A percentile compares a stretch with the other conserved stretches of the same genome.
These are phyloP conservation scores for Monodelphis domestica DNA, from an alignment of 2,797 vertebrate genomes.

Conservation along the genomic window DNA sequence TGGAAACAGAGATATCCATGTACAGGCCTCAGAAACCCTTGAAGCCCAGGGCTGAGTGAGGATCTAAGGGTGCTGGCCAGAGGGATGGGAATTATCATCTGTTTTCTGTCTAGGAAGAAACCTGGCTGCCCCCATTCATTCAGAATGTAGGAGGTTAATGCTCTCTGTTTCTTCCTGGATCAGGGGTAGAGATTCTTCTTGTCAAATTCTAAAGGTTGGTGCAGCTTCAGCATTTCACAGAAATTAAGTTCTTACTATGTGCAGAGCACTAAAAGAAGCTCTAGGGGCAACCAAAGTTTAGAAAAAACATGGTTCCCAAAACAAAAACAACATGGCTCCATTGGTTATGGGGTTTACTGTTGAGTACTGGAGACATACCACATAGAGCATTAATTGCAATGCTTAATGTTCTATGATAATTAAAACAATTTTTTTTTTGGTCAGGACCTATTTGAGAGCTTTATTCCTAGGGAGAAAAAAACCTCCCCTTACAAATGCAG, in stretches of 20 bases:
- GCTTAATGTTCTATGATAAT: not conserved
- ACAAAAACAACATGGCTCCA: too few relatives aligned
- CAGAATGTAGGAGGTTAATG: not conserved
- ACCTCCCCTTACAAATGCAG: not conserved
- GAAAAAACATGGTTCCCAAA: not conserved
- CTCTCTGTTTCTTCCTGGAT: constrained; percentile 11
- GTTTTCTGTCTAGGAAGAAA: constrained; percentile 11
- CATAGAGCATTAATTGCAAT: not conserved
- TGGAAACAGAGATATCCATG: not conserved
- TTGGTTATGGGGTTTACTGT: not conserved
- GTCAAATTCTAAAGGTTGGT: constrained; percentile 11
- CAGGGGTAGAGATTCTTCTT: not conserved
- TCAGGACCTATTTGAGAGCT: not conserved
- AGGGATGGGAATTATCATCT: not conserved
- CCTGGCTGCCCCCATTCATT: not conserved
- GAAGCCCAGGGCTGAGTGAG: not conserved
- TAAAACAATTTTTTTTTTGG: not conserved
- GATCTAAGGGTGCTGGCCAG: not conserved
- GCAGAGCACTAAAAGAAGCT: not conserved
- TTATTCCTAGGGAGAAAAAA: not conserved
- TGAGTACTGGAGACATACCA: not conserved
- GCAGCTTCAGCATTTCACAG: not conserved
- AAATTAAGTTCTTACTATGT: not conserved
- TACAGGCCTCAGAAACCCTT: not conserved
- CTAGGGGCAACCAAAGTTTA: not conserved